Evolutionary conservation across 1,140 invertebrate genomes (phyloP).

Genomic region (Drosophila subobscura): DNA sequence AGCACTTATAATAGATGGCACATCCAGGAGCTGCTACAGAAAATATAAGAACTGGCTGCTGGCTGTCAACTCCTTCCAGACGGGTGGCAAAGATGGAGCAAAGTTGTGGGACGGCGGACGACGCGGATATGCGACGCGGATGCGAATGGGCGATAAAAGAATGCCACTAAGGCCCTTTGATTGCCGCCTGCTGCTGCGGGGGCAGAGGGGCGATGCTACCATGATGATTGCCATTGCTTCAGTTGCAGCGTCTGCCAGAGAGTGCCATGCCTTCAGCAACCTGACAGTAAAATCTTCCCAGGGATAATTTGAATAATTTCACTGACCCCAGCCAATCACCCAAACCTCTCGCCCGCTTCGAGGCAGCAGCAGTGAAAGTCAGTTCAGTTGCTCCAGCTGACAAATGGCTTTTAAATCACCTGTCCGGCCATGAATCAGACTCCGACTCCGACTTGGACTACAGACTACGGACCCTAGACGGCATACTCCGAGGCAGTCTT

Average conservation of each 20-base stretch:
- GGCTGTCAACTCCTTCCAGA: conserved; percentile 52
- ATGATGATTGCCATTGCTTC: conserved; percentile 8
- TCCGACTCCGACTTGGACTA: no score
- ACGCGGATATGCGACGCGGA: conserved; percentile 31
- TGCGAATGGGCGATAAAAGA: conserved; percentile 68
- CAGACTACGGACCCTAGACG: no score
- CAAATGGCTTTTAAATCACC: conserved; percentile 80
- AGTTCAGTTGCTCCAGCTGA: conserved; percentile 42
- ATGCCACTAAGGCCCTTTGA: conserved; percentile 73
- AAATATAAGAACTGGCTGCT: conserved; percentile 40
- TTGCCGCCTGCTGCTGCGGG: conserved; percentile 36
- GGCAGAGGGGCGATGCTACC: background rate
- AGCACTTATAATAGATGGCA: conserved; percentile 80
- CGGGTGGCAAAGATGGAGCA: conserved; percentile 29
- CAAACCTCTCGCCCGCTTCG: conserved; percentile 17
- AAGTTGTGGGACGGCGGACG: conserved; percentile 2
- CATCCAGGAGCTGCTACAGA: conserved; percentile 49
- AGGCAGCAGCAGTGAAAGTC: conserved; percentile 11
- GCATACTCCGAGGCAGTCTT: no score
- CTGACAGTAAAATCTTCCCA: conserved; percentile 70
- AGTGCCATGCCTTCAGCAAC: conserved; percentile 12
- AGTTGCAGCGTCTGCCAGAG: conserved; percentile 32
- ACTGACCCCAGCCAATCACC: conserved; percentile 76
- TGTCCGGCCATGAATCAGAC: conserved; percentile 50
- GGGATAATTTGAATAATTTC: conserved; percentile 80